A percentile compares a stretch with the other conserved stretches of the same genome.
Conservation (phyloP, 2,888 invertebrate species). For the Sturmia bella region DNA sequence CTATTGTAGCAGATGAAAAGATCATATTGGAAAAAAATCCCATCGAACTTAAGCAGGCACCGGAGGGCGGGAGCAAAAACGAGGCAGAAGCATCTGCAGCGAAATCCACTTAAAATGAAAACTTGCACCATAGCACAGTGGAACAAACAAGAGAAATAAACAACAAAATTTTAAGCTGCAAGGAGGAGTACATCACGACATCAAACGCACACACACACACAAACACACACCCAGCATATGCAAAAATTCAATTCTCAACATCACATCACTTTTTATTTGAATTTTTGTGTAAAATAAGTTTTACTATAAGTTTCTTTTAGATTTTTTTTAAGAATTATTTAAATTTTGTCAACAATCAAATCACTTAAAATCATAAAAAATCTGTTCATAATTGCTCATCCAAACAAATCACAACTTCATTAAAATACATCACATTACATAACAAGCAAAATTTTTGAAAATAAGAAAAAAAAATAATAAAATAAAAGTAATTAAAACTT, state of each 20-base stretch:
- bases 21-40: conserved; percentile 22
- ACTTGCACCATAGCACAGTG: background rate
- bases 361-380: background rate
- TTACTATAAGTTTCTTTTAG: conserved; percentile 21
- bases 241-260: conserved; percentile 64
- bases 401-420: conserved; percentile 44
- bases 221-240: conserved; percentile 7
- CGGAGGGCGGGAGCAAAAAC: conserved; percentile 14
- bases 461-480: conserved; percentile 26
- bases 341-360: conserved; percentile 13
- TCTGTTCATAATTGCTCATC: conserved; percentile 35
- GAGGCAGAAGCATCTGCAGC: conserved; percentile 39
- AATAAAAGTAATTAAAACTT: conserved; percentile 5
- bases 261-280: conserved; percentile 62
- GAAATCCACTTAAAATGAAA: conserved; percentile 59
- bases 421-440: conserved; percentile 38
- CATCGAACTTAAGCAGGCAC: background rate
- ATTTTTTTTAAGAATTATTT: conserved; percentile 27
- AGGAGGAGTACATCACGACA: conserved; percentile 69
- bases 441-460: conserved; percentile 46
- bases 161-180: background rate
- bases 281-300: conserved; percentile 72
- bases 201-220: conserved; percentile 46
- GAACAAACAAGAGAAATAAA: conserved; percentile 19
- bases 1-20: conserved; percentile 17